Evolutionary conservation across 1,140 invertebrate species (phyloP).

Genomic region (Marisa cornuarietis): DNA sequence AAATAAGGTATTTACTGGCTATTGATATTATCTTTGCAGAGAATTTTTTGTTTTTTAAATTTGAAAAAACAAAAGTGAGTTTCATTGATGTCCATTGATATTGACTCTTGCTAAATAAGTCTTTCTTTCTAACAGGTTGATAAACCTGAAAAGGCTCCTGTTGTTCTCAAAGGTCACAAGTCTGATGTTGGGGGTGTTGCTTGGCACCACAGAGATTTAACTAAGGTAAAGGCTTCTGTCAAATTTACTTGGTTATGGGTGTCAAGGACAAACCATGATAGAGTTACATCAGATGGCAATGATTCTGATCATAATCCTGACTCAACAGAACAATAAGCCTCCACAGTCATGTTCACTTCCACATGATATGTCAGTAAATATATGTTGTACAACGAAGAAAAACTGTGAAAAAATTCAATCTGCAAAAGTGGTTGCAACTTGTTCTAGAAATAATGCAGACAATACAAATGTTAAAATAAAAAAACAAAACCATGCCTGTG

Average conservation of each 20-base stretch:
- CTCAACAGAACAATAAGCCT: neutral
- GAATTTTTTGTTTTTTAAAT: neutral
- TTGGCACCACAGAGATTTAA: conserved; percentile 4
- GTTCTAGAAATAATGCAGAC: too few species aligned
- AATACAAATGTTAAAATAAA: too few species aligned
- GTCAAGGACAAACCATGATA: neutral
- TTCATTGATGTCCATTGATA: neutral
- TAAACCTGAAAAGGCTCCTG: neutral
- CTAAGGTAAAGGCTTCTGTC: conserved; percentile 3
- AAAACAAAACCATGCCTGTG: too few species aligned
- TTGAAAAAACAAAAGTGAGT: too few species aligned
- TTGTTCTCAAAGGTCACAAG: conserved; percentile 5
- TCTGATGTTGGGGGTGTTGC: conserved; percentile 1
- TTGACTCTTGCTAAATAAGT: neutral
- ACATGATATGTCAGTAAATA: neutral
- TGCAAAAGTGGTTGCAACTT: neutral
- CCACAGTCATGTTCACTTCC: neutral
- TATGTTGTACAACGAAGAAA: neutral
- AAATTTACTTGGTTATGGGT: neutral
- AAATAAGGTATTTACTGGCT: neutral
- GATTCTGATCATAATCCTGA: too few species aligned
- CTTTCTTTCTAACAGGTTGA: conserved; percentile 7
- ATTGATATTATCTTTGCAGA: too few species aligned
- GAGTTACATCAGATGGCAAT: neutral
- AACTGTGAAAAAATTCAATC: neutral